Base-by-base conservation (phyloP, 2,113 vertebrate genomes). In the Poicephalus gulielmi region DNA sequence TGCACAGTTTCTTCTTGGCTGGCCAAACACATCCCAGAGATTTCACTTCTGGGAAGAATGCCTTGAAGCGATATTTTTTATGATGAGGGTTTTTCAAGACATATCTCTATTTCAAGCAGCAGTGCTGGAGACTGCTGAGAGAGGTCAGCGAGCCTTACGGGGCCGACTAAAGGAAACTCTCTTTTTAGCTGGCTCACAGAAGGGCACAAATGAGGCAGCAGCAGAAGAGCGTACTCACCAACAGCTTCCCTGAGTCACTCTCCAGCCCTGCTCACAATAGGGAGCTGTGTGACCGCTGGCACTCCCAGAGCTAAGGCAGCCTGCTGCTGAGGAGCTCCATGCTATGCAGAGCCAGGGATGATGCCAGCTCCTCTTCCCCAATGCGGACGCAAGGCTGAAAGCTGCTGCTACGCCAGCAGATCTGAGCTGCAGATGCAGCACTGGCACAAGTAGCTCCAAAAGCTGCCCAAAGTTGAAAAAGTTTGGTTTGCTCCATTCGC, bases 31-130 rank as follows among this genome's bases (percentile, higher is more conserved):
- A 83, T 93, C 71, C 59, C 64, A 75, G 59, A 88, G 50, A 88
- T 78, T 92, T 86, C 33, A 83, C 20, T 88, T 76, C 84, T 85
- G 81, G 53, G 62, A 93, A 67, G 59, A 96, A 91, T 77, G 85
- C 46, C 88, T 63, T 43, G 37, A 70, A 92, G 57, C 3, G 0
- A 22, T 57, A 43, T 78, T 86, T 86, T 71, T 70, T 90, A 78
- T 25, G 39, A 69, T 39, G 49, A 85, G 41, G 39, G 52, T 67
- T 67, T 92, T 91, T 70, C 37, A 53, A 47, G 50, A 90, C 14
- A 2, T 20, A 31, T 28, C 50, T 80, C 53, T 83, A 23, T 64
- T 85, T 90, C 75, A 39, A 77, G 85, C 47, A 79, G 44, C 73
- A 82, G 47, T 28, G 37, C 57, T 75, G 47, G 22, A 68, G 66